phyloP scores from a whole-genome alignment of 2,113 vertebrate species.

The Phylloscopus trochiloides region DNA sequence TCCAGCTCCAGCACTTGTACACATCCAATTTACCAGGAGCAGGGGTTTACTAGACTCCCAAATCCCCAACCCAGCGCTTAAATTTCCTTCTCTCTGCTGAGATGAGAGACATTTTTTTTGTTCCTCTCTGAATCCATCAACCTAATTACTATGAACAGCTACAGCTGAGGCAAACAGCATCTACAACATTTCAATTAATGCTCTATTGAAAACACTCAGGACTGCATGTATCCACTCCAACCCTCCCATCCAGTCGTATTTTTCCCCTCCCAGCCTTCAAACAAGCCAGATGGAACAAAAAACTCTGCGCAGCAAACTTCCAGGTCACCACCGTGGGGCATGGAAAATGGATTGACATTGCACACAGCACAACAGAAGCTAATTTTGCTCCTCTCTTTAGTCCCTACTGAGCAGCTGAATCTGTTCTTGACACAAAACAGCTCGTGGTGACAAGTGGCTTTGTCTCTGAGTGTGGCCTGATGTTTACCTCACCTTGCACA shows the following conservation, averaged over 20 bases:
- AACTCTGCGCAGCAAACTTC: background rate
- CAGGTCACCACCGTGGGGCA: background rate
- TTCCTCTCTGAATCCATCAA: constrained; percentile 7
- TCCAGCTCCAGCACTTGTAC: background rate
- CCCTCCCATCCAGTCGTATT: background rate
- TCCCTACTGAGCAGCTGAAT: background rate
- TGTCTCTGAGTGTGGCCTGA: background rate
- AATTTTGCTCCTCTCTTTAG: background rate
- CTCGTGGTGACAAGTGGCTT: background rate
- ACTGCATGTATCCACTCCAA: background rate
- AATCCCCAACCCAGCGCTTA: background rate
- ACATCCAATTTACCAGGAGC: background rate
- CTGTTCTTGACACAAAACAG: background rate
- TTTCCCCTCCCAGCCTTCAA: background rate
- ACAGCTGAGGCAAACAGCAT: background rate
- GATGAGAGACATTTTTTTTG: background rate
- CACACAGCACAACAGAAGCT: background rate
- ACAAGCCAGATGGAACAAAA: background rate
- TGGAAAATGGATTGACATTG: background rate
- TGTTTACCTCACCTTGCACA: fast-evolving
- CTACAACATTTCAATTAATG: constrained; percentile 30
- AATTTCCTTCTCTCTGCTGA: background rate
- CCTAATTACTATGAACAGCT: constrained; percentile 12
- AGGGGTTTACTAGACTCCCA: background rate
- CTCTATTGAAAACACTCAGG: background rate